Evolutionary conservation across 2,888 invertebrate genomes (phyloP).

Genomic region (Eupithecia abbreviata): DNA sequence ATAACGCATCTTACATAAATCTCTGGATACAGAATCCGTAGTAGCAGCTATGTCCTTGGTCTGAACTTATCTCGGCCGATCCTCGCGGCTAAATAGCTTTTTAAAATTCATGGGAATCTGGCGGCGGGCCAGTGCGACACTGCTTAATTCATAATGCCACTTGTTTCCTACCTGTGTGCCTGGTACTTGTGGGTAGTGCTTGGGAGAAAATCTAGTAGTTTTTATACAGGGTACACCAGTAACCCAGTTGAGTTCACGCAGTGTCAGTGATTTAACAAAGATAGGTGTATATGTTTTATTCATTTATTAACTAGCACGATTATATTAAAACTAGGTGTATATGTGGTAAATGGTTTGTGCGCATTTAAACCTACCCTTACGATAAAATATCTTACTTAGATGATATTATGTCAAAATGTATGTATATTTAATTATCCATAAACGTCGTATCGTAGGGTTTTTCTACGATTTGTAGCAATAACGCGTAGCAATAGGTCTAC

Average conservation of each 20-base stretch:
- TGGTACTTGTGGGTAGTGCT: background rate
- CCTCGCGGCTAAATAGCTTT: conserved; percentile 41
- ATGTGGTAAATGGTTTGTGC: no score
- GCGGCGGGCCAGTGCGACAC: conserved; percentile 10
- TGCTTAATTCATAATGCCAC: conserved; percentile 24
- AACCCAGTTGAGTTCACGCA: no score
- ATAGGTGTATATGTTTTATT: no score
- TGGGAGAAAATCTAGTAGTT: background rate
- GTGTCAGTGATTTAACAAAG: no score
- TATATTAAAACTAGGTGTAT: no score
- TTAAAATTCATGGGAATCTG: conserved; percentile 47
- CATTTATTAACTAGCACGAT: no score
- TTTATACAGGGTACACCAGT: background rate
- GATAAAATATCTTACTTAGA: no score
- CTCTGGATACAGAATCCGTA: background rate
- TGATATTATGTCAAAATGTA: no score
- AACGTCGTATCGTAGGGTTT: background rate
- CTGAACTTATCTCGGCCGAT: conserved; percentile 9
- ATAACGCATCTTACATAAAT: background rate
- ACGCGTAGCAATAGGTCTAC: background rate
- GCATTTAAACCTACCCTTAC: no score
- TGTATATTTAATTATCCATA: no score
- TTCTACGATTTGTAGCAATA: background rate
- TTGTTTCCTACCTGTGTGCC: background rate
- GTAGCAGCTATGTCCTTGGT: conserved; percentile 34